phyloP scores from a whole-genome alignment of 2,888 invertebrate species.

The Melieria omissa region DNA sequence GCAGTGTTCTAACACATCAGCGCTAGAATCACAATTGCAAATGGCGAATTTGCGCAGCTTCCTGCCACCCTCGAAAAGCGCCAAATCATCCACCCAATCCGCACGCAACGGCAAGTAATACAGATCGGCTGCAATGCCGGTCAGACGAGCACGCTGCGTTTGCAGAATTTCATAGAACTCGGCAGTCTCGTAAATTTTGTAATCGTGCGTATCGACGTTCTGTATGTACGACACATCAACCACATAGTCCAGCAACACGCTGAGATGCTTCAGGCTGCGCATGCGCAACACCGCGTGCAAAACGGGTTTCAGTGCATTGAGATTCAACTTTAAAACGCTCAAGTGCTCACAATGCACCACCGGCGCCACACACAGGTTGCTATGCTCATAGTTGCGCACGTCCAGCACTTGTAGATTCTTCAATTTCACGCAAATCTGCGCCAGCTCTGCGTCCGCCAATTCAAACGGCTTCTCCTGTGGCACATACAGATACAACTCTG shows the following conservation, averaged over 20 bases:
- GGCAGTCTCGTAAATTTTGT: constrained; percentile 56
- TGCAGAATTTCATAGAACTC: constrained; percentile 58
- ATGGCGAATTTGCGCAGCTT: constrained; percentile 55
- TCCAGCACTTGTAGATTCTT: constrained; percentile 53
- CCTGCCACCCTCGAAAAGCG: constrained; percentile 45
- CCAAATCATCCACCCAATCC: constrained; percentile 50
- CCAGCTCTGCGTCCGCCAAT: constrained; percentile 52
- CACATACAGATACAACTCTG: constrained; percentile 56
- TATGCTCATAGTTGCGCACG: constrained; percentile 55
- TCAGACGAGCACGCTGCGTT: constrained; percentile 48
- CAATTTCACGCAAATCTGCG: constrained; percentile 52
- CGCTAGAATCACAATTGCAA: constrained; percentile 54
- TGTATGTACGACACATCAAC: constrained; percentile 42
- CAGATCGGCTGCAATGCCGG: constrained; percentile 56
- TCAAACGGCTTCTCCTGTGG: constrained; percentile 55
- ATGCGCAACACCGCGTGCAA: constrained; percentile 51
- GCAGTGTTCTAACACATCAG: constrained; percentile 37
- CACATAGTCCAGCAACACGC: constrained; percentile 55
- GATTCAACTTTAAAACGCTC: constrained; percentile 54
- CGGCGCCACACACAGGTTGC: constrained; percentile 51
- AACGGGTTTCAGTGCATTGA: constrained; percentile 54
- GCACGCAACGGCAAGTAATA: constrained; percentile 53
- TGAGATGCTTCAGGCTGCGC: constrained; percentile 52
- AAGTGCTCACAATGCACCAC: constrained; percentile 51
- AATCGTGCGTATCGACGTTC: constrained; percentile 54